Evolutionary conservation across 1,140 invertebrate species (phyloP), one percentile per base, ranked within the genome.

Genomic region (Saccostrea glomerata): DNA sequence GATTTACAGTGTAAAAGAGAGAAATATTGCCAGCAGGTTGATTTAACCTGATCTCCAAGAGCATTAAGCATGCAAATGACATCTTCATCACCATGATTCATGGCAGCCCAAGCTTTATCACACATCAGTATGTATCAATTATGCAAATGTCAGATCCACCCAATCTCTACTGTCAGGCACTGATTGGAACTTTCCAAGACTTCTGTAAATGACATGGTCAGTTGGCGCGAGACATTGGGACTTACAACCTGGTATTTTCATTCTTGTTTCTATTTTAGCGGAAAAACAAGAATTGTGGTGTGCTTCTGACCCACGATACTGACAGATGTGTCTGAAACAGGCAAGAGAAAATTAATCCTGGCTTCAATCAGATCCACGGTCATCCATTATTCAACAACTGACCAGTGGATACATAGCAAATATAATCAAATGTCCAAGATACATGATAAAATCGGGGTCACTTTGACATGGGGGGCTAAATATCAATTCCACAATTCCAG

Each of bases 351-450:
- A 77, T 77, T 77, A 77, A 77, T 77, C 70, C 25, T 77, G 25
- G 70, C 25, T 77, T 23, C 25, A 25, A 77, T 77, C 25, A 13
- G 70, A 77, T 77, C 70, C 70, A 77, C 15, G 25, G 70, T 77
- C 70, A 77, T 77, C 70, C 70, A 77, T 77, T 77, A 77, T 77
- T 77, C 70, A 77, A 77, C 70, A 77, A 30, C 70, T 77, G 70
- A 36, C 70, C 70, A 36, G 70, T 77, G 23, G 70, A 77, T 77
- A 30, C 70, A 77, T 77, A 25, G 30, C 70, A 25, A 77, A 77
- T 77, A 77, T 36, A 77, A 77, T 77, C 70, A 77, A 77, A 77
- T 77, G 70, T 36, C 25, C 25, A 36, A 30, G 30, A 77, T 30
- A 30, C 70, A 77, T 77, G 70, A 77, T 77, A 36, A 77, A 77